Conservation (phyloP, 2,797 vertebrate species). For the Dendrocincla fuliginosa region DNA sequence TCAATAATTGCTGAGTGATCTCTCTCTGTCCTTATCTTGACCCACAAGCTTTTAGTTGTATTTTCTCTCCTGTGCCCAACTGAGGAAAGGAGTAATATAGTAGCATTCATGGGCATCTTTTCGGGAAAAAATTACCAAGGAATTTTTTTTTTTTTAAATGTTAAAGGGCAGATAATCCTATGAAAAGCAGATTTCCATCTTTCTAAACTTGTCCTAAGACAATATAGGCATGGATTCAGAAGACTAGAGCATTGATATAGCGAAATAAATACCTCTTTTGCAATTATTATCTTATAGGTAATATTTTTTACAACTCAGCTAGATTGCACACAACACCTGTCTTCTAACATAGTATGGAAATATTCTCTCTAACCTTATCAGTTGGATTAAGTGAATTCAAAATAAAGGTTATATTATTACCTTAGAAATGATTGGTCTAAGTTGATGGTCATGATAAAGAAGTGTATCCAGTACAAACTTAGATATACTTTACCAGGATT, state of each 20-base stretch:
- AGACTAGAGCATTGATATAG: neutral
- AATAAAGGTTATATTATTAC: neutral
- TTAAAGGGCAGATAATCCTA: neutral
- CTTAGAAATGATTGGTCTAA: neutral
- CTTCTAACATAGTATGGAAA: neutral
- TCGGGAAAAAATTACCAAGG: neutral
- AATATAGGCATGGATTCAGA: neutral
- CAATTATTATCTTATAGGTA: neutral
- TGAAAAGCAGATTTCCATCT: neutral
- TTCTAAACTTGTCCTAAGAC: neutral
- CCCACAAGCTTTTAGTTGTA: rapidly evolving
- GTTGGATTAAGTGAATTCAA: neutral
- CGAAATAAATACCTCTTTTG: neutral
- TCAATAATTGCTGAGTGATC: neutral
- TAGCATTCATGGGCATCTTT: neutral
- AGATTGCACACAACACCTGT: neutral
- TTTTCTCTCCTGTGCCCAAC: neutral
- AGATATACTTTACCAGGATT: neutral
- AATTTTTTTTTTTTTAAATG: neutral
- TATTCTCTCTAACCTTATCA: neutral
- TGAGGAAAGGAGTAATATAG: neutral
- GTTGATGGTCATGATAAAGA: neutral
- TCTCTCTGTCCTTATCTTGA: neutral
- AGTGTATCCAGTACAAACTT: neutral
- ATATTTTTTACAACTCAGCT: neutral